phyloP scores from a whole-genome alignment of 2,888 invertebrate species.

The Pseudoips prasinana region DNA sequence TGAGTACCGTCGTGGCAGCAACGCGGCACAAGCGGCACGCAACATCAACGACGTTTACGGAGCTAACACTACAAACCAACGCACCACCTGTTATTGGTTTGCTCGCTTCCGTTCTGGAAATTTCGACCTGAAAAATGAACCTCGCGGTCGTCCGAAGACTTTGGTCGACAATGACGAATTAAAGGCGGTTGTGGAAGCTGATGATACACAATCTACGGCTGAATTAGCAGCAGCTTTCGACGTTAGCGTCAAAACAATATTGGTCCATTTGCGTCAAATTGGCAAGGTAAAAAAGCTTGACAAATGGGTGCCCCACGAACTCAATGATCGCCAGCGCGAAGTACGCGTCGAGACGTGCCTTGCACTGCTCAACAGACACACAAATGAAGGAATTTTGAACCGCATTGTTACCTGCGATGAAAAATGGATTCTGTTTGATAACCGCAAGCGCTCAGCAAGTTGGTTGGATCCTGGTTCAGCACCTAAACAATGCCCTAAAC shows the following conservation, averaged over 20 bases:
- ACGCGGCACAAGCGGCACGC: too few species aligned
- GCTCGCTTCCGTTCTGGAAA: too few species aligned
- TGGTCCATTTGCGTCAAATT: neutral
- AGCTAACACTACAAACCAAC: too few species aligned
- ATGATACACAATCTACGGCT: neutral
- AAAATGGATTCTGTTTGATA: slow-evolving; percentile 11
- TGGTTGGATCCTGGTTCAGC: slow-evolving; percentile 12
- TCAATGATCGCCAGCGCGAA: slow-evolving; percentile 8
- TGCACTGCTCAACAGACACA: slow-evolving; percentile 8
- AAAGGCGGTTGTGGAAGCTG: neutral
- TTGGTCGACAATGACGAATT: slow-evolving; percentile 1
- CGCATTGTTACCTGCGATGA: slow-evolving; percentile 3
- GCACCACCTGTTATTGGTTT: too few species aligned
- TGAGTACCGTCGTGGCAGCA: too few species aligned
- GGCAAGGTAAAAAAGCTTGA: neutral
- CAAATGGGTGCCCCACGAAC: neutral
- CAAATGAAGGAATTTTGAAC: slow-evolving; percentile 5
- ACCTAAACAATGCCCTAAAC: slow-evolving; percentile 11
- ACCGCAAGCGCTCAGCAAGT: slow-evolving; percentile 9
- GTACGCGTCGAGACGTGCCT: slow-evolving; percentile 9
- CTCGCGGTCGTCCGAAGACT: slow-evolving; percentile 11
- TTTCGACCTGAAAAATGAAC: slow-evolving; percentile 8
- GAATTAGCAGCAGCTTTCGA: neutral
- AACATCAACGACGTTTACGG: too few species aligned
- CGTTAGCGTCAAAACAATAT: neutral